Evolutionary conservation across 2,113 vertebrate genomes (phyloP), one percentile per base, ranked within the genome.

Genomic region (Eubucco bourcierii): DNA sequence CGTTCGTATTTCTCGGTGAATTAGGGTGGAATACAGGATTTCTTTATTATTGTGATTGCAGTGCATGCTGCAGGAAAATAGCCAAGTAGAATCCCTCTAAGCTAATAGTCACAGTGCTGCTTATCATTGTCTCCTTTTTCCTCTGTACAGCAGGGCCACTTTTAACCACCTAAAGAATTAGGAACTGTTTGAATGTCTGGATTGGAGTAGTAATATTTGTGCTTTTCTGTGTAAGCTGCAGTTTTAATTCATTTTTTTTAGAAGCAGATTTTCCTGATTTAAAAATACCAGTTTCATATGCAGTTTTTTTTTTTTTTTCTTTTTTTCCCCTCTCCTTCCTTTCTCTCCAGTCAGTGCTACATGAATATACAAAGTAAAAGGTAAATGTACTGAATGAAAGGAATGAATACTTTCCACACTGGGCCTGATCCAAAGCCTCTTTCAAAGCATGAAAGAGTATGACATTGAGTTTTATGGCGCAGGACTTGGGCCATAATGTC

Each of bases 1-100:
- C 82, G 16, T 97, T 97, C 95, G 90, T 82, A 93, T 94, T 96
- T 96, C 96, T 96, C 25, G 83, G 95, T 93, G 95, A 96, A 96
- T 93, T 93, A 88, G 55, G 56, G 59, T 95, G 80, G 88, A 92
- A 96, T 88, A 85, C 97, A 95, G 95, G 94, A 96, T 96, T 97
- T 96, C 91, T 95, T 95, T 88, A 93, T 95, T 97, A 92, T 81
- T 81, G 94, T 82, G 93, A 91, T 90, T 73, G 67, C 59, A 82
- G 85, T 39, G 60, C 66, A 63, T 95, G 90, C 94, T 97, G 91
- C 95, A 96, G 97, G 95, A 96, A 95, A 90, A 91, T 55, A 94
- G 95, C 95, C 95, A 96, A 96, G 92, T 73, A 46, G 91, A 87
- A 91, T 94, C 93, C 94, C 89, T 95, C 86, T 91, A 94, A 88